Evolutionary conservation across 1,140 invertebrate genomes (phyloP).

Genomic region (Drosophila sucinea): DNA sequence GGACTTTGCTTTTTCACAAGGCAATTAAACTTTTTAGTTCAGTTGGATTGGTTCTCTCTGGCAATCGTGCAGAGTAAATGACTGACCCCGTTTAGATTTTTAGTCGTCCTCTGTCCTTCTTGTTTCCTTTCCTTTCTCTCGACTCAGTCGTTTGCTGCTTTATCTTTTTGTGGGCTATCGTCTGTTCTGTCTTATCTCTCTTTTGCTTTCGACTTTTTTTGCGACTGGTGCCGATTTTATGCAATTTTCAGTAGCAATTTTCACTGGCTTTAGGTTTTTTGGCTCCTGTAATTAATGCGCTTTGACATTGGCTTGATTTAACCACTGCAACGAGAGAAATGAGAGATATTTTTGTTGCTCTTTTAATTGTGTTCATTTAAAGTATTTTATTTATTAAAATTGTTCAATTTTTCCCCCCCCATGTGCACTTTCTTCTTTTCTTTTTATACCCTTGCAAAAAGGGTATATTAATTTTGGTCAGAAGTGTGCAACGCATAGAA

Average conservation of each 20-base stretch:
- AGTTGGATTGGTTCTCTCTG: conserved; percentile 56
- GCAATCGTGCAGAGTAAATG: conserved; percentile 74
- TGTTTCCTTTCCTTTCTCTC: conserved; percentile 21
- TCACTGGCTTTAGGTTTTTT: conserved; percentile 39
- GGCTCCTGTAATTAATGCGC: conserved; percentile 52
- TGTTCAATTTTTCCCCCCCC: neutral
- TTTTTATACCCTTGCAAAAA: no score
- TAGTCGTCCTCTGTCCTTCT: conserved; percentile 29
- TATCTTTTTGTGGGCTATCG: conserved; percentile 2
- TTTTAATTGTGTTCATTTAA: conserved; percentile 7
- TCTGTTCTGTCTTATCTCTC: neutral
- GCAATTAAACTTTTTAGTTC: conserved; percentile 70
- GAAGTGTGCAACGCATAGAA: no score
- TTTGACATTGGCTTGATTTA: conserved; percentile 26
- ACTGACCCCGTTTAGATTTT: conserved; percentile 70
- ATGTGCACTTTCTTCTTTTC: neutral
- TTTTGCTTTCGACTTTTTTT: neutral
- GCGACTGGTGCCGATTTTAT: conserved; percentile 49
- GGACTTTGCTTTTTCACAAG: conserved; percentile 29
- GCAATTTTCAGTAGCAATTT: conserved; percentile 63
- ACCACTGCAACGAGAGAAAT: conserved; percentile 37
- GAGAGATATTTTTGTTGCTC: conserved; percentile 6
- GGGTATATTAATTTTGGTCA: no score
- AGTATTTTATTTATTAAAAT: conserved; percentile 7
- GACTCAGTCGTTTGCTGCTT: conserved; percentile 8